A percentile compares a stretch with the other conserved stretches of the same genome.
These are phyloP conservation scores for Platycheirus rosarum DNA, from an alignment of 2,888 invertebrate species.

Conservation along the genomic window DNA sequence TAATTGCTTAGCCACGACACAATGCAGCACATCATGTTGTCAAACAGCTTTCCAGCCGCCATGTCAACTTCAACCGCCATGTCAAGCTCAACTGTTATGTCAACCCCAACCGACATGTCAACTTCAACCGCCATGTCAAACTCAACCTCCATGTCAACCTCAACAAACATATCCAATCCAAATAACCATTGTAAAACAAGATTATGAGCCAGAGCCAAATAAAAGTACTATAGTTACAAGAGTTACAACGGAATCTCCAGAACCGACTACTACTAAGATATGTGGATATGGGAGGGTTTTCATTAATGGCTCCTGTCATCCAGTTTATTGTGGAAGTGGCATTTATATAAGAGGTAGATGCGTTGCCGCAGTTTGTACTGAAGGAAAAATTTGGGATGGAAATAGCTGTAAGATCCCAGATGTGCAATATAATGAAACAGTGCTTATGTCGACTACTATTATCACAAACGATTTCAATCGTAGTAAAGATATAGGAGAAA, in stretches of 20 bases:
- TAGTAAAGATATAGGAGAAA: conserved; percentile 55
- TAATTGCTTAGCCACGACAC: neutral
- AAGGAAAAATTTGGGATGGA: conserved; percentile 77
- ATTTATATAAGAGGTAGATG: conserved; percentile 75
- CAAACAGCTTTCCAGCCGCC: neutral
- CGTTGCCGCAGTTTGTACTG: conserved; percentile 75
- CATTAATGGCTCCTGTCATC: conserved; percentile 75
- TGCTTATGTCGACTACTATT: conserved; percentile 60
- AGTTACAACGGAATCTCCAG: neutral
- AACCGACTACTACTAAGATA: conserved; percentile 54
- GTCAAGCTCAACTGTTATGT: neutral
- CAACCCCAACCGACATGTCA: neutral
- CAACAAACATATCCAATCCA: neutral
- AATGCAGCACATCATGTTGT: conserved; percentile 20
- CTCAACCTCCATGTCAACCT: neutral
- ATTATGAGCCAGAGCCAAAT: too few species aligned
- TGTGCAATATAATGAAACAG: conserved; percentile 66
- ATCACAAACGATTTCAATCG: conserved; percentile 63
- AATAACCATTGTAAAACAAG: neutral
- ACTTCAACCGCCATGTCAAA: neutral
- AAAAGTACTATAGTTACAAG: neutral
- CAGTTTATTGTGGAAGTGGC: conserved; percentile 76
- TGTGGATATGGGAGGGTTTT: conserved; percentile 77
- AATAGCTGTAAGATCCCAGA: conserved; percentile 73
- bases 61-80: neutral